Percentiles rank a stretch among this genome's conserved stretches.
Evolutionary conservation across 2,797 vertebrate species (phyloP).

Genomic region (Crenichthys baileyi): DNA sequence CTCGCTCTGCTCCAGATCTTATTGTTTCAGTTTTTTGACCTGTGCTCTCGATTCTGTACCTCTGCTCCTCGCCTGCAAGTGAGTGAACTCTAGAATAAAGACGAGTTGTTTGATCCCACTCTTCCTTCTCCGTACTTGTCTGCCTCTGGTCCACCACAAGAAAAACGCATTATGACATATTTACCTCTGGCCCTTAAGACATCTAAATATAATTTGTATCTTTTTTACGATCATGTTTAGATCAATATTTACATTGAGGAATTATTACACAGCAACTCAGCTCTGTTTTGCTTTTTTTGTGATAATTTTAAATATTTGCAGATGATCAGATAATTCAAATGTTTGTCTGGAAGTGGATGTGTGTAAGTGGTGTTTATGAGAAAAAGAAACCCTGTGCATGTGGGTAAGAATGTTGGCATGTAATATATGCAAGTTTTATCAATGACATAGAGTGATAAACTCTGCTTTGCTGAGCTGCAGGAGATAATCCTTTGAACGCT

Average conservation of each 20-base stretch:
- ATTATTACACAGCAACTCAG: neutral
- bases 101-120: too few species aligned
- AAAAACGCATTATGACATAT: too few species aligned
- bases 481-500: constrained; percentile 76
- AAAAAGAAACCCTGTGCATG: constrained; percentile 27
- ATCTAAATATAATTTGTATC: neutral
- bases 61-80: too few species aligned
- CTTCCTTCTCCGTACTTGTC: too few species aligned
- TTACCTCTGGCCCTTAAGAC: neutral
- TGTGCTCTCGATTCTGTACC: too few species aligned
- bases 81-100: too few species aligned
- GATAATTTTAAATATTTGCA: neutral
- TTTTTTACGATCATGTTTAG: neutral
- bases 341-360: constrained; percentile 28
- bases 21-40: too few species aligned
- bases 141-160: too few species aligned
- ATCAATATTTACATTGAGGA: neutral
- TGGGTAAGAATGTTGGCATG: constrained; percentile 61
- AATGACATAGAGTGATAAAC: constrained; percentile 74
- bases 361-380: constrained; percentile 38
- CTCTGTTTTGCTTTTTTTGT: constrained; percentile 5
- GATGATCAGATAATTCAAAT: constrained; percentile 16
- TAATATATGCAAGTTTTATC: constrained; percentile 66
- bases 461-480: constrained; percentile 69
- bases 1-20: too few species aligned